phyloP scores from a whole-genome alignment of 2,888 invertebrate genomes.

The Cryptus armator region DNA sequence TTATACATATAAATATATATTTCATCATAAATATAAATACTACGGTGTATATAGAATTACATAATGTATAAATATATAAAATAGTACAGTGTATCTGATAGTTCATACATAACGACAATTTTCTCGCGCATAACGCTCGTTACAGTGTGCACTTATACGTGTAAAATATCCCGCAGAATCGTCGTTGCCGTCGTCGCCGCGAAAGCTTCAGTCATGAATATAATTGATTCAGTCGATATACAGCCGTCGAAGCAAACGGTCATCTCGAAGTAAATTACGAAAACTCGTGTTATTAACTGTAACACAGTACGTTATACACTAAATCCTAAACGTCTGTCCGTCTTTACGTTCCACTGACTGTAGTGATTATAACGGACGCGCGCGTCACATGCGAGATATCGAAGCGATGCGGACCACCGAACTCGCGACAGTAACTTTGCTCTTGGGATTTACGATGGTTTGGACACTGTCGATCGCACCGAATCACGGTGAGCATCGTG shows the following conservation, averaged over 20 bases:
- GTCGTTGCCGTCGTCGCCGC: slow-evolving; percentile 25
- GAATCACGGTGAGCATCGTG: slow-evolving; percentile 60
- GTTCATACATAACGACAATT: neutral
- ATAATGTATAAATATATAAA: neutral
- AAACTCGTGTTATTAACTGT: slow-evolving; percentile 8
- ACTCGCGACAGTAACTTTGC: slow-evolving; percentile 46
- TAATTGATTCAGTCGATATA: slow-evolving; percentile 69
- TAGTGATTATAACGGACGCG: neutral
- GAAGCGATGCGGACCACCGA: slow-evolving; percentile 43
- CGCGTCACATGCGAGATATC: slow-evolving; percentile 31
- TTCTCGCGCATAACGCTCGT: neutral
- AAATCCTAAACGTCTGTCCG: neutral
- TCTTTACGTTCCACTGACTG: neutral
- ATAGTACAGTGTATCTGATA: neutral
- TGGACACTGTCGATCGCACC: slow-evolving; percentile 61
- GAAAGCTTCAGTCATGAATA: slow-evolving; percentile 51
- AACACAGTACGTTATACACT: neutral
- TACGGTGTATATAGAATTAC: neutral
- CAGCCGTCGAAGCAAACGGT: slow-evolving; percentile 56
- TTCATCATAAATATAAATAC: neutral
- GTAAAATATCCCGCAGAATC: slow-evolving; percentile 34
- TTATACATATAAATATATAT: neutral
- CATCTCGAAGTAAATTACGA: slow-evolving; percentile 38
- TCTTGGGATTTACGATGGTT: slow-evolving; percentile 54
- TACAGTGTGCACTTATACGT: neutral